phyloP scores from a whole-genome alignment of 2,797 vertebrate genomes.

The Rhynchonycteris naso region DNA sequence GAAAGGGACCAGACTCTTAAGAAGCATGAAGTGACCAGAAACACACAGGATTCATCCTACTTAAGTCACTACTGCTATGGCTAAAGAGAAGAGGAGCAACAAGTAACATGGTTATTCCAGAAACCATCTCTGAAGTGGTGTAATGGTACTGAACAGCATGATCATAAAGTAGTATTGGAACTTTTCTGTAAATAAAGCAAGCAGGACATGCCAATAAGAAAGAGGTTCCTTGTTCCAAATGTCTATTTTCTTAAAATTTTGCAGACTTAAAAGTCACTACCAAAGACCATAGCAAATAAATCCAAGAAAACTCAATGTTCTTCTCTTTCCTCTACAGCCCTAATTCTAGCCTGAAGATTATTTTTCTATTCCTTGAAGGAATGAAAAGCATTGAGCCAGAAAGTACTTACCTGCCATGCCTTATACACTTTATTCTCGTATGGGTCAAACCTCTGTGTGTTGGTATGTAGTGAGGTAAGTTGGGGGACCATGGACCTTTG shows the following conservation, averaged over 20 bases:
- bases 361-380: neutral
- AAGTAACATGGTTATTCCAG: neutral
- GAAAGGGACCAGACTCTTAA: neutral
- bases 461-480: neutral
- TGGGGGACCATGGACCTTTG: neutral
- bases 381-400: neutral
- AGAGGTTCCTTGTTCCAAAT: neutral
- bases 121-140: neutral
- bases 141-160: neutral
- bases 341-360: neutral
- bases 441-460: neutral
- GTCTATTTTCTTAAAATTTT: neutral
- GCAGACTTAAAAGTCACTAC: neutral
- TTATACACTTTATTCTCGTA: neutral
- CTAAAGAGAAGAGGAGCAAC: neutral
- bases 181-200: neutral
- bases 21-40: neutral
- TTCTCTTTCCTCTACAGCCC: neutral
- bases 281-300: neutral
- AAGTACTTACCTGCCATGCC: neutral
- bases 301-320: neutral
- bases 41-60: neutral
- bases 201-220: neutral
- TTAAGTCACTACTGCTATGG: neutral
- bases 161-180: neutral